Percentiles rank a stretch among this genome's conserved stretches.
phyloP scores from a whole-genome alignment of 2,113 vertebrate genomes.

The Leptodactylus fuscus region DNA sequence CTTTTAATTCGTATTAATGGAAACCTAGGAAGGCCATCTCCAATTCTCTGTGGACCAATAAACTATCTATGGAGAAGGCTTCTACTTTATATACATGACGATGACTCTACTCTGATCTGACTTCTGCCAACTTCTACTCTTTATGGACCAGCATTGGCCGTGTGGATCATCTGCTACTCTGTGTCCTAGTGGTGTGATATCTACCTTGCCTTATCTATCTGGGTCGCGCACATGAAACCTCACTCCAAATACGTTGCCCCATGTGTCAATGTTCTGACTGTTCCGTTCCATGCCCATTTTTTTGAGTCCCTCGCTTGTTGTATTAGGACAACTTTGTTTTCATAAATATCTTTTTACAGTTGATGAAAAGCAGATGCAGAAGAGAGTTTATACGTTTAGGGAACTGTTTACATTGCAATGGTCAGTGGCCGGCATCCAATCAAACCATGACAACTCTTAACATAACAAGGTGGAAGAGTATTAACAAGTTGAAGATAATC shows the following conservation, averaged over 20 bases:
- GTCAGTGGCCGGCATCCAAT: slow-evolving; percentile 25
- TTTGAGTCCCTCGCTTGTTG: background rate
- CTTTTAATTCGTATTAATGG: background rate
- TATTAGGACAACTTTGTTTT: background rate
- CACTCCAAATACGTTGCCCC: background rate
- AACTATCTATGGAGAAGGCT: too few relatives aligned
- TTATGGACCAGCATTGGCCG: background rate
- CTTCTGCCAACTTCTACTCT: too few relatives aligned
- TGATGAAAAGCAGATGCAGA: slow-evolving; percentile 12
- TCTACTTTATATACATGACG: too few relatives aligned
- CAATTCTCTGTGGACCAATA: too few relatives aligned
- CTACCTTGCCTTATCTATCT: background rate
- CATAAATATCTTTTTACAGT: background rate
- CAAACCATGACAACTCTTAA: slow-evolving; percentile 4
- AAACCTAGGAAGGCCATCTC: background rate
- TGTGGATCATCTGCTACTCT: too few relatives aligned
- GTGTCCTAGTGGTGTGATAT: background rate
- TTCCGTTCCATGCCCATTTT: background rate
- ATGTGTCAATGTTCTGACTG: background rate
- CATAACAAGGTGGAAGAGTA: slow-evolving; percentile 32
- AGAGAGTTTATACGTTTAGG: slow-evolving; percentile 47
- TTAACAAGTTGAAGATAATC: slow-evolving; percentile 31
- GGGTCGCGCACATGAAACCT: background rate
- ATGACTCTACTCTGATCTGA: too few relatives aligned
- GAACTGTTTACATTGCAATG: slow-evolving; percentile 43